Base-by-base conservation (phyloP, 2,113 vertebrate genomes). In the Hylia prasina region DNA sequence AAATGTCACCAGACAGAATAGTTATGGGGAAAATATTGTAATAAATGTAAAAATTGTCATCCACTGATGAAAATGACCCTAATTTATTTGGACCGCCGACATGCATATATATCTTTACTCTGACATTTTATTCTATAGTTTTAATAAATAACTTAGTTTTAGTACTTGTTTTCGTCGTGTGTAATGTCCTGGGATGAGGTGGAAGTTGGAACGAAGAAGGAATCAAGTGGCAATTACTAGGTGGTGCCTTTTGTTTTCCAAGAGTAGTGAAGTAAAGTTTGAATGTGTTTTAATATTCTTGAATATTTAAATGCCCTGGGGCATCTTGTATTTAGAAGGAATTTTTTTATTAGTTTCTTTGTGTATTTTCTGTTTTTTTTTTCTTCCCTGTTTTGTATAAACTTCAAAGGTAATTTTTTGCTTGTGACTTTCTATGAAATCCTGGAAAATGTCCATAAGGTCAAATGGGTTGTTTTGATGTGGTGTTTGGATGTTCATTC, bases 11-110 rank as follows among this genome's bases (percentile, higher is more conserved):
- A 73, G 82, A 60, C 31, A 77, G 68, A 94, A 84, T 93, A 96
- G 87, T 87, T 96, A 96, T 82, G 58, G 78, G 73, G 89, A 83
- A 95, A 96, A 95, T 83, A 91, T 91, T 91, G 77, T 64, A 94
- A 97, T 93, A 93, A 83, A 87, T 82, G 88, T 94, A 88, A 92
- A 82, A 94, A 79, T 73, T 90, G 68, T 93, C 76, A 22, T 73
- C 83, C 68, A 16, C 76, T 68, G 64, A 82, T 81, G 76, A 78
- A 96, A 96, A 94, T 93, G 23, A 75, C 77, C 72, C 85, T 93
- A 94, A 96, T 95, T 96, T 97, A 90, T 96, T 89, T 84, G 56
- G 72, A 35, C 69, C 3, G 4, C 51, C 0, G 7, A 82, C 77
- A 48, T 20, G 40, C 0, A 0, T 75, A 64, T 90, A 42, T 81